phyloP scores from a whole-genome alignment of 2,113 vertebrate genomes.

The Hyperopisus bebe region DNA sequence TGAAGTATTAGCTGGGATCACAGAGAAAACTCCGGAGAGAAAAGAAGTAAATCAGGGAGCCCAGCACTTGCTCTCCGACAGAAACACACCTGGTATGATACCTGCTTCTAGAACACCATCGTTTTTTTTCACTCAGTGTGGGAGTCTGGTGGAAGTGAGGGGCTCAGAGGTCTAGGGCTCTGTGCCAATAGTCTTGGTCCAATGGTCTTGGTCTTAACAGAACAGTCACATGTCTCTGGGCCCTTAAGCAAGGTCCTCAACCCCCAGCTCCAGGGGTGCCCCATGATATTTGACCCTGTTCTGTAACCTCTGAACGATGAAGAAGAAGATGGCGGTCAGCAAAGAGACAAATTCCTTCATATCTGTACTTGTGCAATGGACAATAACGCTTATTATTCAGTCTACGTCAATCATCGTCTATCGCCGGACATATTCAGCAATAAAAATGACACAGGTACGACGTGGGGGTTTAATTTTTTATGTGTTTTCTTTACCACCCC shows the following conservation, averaged over 20 bases:
- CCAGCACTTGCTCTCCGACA: not conserved
- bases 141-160: not conserved
- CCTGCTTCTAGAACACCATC: not conserved
- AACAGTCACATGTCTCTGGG: not conserved
- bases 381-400: not conserved
- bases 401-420: not conserved
- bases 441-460: not conserved
- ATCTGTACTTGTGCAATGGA: not conserved
- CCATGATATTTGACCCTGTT: not conserved
- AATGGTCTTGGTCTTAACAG: not conserved
- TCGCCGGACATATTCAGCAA: not conserved
- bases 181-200: not conserved
- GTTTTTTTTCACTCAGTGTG: not conserved
- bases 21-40: not conserved
- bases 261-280: not conserved
- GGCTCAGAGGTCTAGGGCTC: not conserved
- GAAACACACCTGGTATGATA: not conserved
- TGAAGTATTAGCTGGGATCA: not conserved
- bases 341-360: not conserved
- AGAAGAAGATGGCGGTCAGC: not conserved
- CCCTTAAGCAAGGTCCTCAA: not conserved
- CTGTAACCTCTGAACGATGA: not conserved
- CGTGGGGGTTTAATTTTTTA: not conserved
- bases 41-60: not conserved
- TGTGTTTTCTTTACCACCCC: not conserved